Conservation (phyloP, 92 coral and sea anemone genomes). For the Umimayanthus chanpuru region DNA sequence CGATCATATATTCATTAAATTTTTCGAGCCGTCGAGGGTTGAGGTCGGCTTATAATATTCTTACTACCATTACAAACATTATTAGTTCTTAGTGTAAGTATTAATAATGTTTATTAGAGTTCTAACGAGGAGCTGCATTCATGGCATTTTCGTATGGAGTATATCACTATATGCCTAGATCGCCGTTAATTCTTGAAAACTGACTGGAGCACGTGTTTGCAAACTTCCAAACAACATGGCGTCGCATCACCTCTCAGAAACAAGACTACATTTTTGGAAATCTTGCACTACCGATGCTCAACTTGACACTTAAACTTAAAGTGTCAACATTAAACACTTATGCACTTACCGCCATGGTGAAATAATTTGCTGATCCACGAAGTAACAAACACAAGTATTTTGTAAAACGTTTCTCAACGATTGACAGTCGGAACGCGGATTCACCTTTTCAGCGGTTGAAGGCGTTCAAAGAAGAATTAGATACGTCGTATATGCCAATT, state of each 20-base stretch:
- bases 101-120: no score
- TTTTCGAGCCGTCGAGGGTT: no score
- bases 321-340: background rate
- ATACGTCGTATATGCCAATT: constrained; percentile 1
- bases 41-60: no score
- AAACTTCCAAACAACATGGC: background rate
- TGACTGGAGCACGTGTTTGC: background rate
- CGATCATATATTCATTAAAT: no score
- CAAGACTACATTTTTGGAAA: no score
- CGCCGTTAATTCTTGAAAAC: no score
- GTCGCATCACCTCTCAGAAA: background rate
- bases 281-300: background rate
- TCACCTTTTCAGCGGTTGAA: background rate
- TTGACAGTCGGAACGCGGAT: background rate
- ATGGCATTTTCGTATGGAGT: no score
- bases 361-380: background rate
- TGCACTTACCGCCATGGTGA: constrained; percentile 43
- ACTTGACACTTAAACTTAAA: background rate
- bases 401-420: constrained; percentile 15
- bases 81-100: no score
- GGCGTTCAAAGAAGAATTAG: no score
- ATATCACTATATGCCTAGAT: no score
- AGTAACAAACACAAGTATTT: background rate
- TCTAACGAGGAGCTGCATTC: no score
- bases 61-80: no score